Percentiles rank a stretch among this genome's conserved stretches.
Conservation (phyloP, 2,113 vertebrate genomes). For the Heloderma charlesbogerti region DNA sequence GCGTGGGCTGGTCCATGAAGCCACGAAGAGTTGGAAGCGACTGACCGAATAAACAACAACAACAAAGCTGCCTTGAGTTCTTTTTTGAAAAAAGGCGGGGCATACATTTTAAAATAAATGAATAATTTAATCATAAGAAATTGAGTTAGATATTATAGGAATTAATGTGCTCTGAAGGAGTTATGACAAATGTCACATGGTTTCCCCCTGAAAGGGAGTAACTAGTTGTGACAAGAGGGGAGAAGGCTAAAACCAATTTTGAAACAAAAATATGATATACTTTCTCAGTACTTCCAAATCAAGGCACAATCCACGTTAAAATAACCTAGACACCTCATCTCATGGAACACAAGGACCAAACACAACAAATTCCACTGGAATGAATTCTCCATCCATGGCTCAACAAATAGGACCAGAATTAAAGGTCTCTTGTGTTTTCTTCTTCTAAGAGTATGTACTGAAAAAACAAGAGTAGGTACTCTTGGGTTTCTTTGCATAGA, state of each 20-base stretch:
- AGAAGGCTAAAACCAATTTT: background rate
- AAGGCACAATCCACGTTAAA: constrained; percentile 7
- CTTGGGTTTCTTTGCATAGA: constrained; percentile 52
- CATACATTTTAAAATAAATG: background rate
- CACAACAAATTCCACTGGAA: background rate
- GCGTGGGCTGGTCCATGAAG: no score
- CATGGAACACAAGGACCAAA: constrained; percentile 21
- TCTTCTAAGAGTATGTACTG: constrained; percentile 14
- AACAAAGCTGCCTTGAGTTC: background rate
- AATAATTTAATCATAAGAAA: background rate
- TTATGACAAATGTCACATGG: background rate
- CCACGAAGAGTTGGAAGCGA: no score
- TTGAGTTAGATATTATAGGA: background rate
- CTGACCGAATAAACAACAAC: no score
- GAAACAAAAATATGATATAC: background rate
- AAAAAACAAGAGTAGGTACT: background rate
- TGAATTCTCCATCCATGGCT: background rate
- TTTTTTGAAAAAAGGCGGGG: background rate
- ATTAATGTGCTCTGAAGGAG: background rate
- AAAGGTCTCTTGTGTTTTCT: background rate
- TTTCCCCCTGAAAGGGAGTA: background rate
- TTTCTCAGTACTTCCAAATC: background rate
- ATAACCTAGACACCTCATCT: background rate
- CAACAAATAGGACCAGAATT: background rate
- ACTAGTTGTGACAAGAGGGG: background rate